Percentiles rank a stretch among this genome's conserved stretches.
Conservation (phyloP, 2,888 invertebrate species). For the Thymelicus sylvestris region DNA sequence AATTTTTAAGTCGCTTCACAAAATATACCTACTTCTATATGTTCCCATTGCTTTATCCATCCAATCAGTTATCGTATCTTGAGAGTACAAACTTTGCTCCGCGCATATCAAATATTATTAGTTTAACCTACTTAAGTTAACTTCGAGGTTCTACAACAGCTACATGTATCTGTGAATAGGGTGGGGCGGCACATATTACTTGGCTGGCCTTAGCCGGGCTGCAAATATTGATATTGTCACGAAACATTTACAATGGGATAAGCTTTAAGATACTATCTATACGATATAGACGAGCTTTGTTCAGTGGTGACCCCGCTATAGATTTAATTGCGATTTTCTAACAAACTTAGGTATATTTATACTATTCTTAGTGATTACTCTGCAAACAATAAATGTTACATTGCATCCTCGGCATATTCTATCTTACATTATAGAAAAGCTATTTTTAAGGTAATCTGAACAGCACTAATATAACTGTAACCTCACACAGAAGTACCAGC, state of each 20-base stretch:
- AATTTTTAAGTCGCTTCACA: background rate
- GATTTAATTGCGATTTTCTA: too few relatives aligned
- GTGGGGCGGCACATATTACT: constrained; percentile 2
- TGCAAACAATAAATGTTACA: too few relatives aligned
- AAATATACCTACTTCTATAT: background rate
- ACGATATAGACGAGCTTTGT: too few relatives aligned
- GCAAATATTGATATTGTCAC: constrained; percentile 20
- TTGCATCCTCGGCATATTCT: too few relatives aligned
- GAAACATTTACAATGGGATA: background rate
- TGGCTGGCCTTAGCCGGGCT: background rate
- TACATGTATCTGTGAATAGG: constrained; percentile 11
- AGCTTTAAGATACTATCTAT: too few relatives aligned
- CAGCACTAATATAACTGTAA: too few relatives aligned
- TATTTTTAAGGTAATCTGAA: too few relatives aligned
- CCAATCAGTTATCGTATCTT: constrained; percentile 11
- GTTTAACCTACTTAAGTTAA: constrained; percentile 21
- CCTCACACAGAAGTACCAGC: too few relatives aligned
- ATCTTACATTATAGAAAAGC: too few relatives aligned
- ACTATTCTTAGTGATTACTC: too few relatives aligned
- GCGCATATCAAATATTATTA: constrained; percentile 3
- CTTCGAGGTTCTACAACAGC: background rate
- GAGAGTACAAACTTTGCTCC: constrained; percentile 8
- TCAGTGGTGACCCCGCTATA: too few relatives aligned
- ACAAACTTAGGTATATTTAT: too few relatives aligned
- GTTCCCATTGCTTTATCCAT: background rate